These are phyloP conservation scores for Tetragonula carbonaria DNA, from an alignment of 2,888 invertebrate species.

Conservation along the genomic window DNA sequence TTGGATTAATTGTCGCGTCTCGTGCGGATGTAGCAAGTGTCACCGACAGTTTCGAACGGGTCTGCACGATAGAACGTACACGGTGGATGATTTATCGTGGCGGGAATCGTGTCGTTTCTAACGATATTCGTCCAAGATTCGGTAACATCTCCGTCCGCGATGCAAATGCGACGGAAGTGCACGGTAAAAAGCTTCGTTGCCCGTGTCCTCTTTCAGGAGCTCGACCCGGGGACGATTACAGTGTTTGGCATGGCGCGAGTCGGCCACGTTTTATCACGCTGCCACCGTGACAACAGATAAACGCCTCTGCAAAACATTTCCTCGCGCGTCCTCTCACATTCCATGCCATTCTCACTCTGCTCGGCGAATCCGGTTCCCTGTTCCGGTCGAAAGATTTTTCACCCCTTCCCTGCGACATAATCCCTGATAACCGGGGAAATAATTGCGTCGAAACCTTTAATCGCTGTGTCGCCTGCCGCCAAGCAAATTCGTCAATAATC, in stretches of 20 bases:
- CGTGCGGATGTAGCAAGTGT: background rate
- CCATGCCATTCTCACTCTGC: background rate
- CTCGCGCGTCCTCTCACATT: background rate
- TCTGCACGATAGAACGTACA: background rate
- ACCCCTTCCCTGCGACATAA: background rate
- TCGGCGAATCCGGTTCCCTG: background rate
- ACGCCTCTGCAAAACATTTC: conserved; percentile 20
- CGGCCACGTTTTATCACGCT: conserved; percentile 10
- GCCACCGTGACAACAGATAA: background rate
- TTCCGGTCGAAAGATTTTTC: background rate
- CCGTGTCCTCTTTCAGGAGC: conserved; percentile 31
- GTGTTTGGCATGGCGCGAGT: conserved; percentile 34
- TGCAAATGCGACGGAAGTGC: conserved; percentile 54
- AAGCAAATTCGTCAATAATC: conserved; percentile 21
- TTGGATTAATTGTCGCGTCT: background rate
- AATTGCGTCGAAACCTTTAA: conserved; percentile 21
- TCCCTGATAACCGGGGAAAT: conserved; percentile 34
- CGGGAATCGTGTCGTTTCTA: conserved; percentile 47
- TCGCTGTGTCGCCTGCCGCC: conserved; percentile 7
- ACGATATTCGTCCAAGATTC: conserved; percentile 60
- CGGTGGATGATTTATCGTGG: conserved; percentile 41
- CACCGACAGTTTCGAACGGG: background rate
- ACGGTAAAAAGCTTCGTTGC: conserved; percentile 46
- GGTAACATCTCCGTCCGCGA: conserved; percentile 54
- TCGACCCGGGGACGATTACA: conserved; percentile 38